A percentile compares a stretch with the other conserved stretches of the same genome.
Conservation (phyloP, 1,140 invertebrate genomes). For the Oedothorax gibbosus region DNA sequence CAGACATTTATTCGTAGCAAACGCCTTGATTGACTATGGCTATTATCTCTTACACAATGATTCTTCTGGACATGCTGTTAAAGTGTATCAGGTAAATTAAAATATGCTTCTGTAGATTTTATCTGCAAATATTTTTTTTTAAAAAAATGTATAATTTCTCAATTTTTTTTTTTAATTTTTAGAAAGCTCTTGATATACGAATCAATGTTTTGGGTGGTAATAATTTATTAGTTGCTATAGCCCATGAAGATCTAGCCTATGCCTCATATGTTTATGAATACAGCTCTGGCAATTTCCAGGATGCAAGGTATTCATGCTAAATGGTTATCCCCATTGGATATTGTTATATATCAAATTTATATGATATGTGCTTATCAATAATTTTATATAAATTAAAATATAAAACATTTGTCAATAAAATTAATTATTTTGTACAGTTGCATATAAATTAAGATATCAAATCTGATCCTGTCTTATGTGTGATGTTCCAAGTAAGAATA, state of each 20-base stretch:
- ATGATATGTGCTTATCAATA: background rate
- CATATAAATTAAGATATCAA: too few species aligned
- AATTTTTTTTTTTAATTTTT: slow-evolving; percentile 37
- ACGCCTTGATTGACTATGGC: slow-evolving; percentile 86
- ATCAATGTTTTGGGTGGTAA: slow-evolving; percentile 82
- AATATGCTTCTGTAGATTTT: background rate
- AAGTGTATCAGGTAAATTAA: slow-evolving; percentile 79
- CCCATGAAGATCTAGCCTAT: slow-evolving; percentile 91
- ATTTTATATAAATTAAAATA: background rate
- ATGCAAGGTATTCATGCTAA: slow-evolving; percentile 74
- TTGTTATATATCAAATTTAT: background rate
- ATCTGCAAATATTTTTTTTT: background rate
- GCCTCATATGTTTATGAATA: slow-evolving; percentile 92
- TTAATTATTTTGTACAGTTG: too few species aligned
- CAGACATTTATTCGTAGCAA: slow-evolving; percentile 83
- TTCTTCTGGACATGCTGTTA: slow-evolving; percentile 82
- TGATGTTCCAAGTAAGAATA: too few species aligned
- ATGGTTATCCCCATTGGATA: background rate
- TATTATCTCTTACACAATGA: slow-evolving; percentile 93
- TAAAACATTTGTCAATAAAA: background rate
- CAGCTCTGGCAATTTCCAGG: slow-evolving; percentile 84
- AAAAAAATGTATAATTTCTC: too few species aligned
- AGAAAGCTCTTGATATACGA: slow-evolving; percentile 82
- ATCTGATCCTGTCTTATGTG: too few species aligned
- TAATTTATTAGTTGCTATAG: slow-evolving; percentile 87